These are phyloP conservation scores for Muraenolepis orangiensis DNA, from an alignment of 2,797 vertebrate genomes.

Conservation along the genomic window DNA sequence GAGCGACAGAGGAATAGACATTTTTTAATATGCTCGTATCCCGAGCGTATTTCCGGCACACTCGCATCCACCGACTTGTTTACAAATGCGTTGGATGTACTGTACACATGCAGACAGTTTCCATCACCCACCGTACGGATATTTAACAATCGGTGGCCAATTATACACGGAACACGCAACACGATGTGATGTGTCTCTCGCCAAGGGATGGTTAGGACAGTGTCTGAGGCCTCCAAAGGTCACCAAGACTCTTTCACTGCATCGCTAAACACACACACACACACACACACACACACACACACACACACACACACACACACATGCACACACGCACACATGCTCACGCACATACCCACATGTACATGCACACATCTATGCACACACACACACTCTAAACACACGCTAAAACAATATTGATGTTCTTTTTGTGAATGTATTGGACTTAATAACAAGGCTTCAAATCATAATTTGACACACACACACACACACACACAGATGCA, in stretches of 20 bases:
- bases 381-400: too few relatives aligned
- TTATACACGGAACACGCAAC: slow-evolving; percentile 57
- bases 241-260: slow-evolving; percentile 24
- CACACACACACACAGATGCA: too few relatives aligned
- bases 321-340: too few relatives aligned
- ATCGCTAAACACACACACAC: slow-evolving; percentile 11
- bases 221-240: slow-evolving; percentile 38
- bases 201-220: slow-evolving; percentile 57
- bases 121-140: slow-evolving; percentile 47
- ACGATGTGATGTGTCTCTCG: slow-evolving; percentile 58
- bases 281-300: too few relatives aligned
- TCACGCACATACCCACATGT: not conserved
- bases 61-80: too few relatives aligned
- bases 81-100: too few relatives aligned
- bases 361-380: too few relatives aligned
- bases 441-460: not conserved
- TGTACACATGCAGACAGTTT: slow-evolving; percentile 29
- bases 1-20: too few relatives aligned
- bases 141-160: slow-evolving; percentile 57
- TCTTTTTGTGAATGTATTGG: not conserved
- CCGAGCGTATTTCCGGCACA: too few relatives aligned
- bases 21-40: too few relatives aligned
- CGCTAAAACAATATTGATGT: not conserved
- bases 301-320: too few relatives aligned
- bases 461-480: not conserved